A percentile compares a stretch with the other conserved stretches of the same genome.
Evolutionary conservation across 2,888 invertebrate genomes (phyloP).

Genomic region (Apamea sordens): DNA sequence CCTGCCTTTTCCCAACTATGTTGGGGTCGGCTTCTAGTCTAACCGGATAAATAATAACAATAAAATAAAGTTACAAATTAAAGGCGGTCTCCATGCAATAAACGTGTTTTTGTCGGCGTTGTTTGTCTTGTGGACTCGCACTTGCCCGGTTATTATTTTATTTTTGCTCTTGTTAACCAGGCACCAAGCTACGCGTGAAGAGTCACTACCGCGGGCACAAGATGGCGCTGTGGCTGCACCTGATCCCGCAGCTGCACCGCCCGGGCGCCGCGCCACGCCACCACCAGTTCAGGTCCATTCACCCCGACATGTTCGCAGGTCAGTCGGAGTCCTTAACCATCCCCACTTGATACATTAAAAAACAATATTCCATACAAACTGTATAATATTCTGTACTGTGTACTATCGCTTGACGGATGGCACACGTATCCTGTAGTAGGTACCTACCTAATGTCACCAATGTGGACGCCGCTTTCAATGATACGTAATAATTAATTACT

Average conservation of each 20-base stretch:
- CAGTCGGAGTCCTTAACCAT: conserved; percentile 38
- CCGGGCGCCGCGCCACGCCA: conserved; percentile 92
- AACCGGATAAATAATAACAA: not conserved
- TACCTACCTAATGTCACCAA: not conserved
- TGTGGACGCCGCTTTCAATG: not conserved
- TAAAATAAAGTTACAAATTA: not conserved
- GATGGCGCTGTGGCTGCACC: conserved; percentile 96
- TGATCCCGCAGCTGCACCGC: conserved; percentile 95
- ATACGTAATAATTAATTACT: not conserved
- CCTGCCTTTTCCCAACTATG: too few species aligned
- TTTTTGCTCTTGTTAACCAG: conserved; percentile 76
- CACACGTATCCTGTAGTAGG: not conserved
- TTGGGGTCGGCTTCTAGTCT: too few species aligned
- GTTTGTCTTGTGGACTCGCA: not conserved
- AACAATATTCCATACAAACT: not conserved
- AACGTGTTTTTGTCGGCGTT: not conserved
- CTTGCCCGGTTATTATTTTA: not conserved
- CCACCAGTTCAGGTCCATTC: conserved; percentile 93
- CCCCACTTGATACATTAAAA: not conserved
- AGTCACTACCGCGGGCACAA: conserved; percentile 97
- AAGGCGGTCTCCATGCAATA: not conserved
- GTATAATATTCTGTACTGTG: not conserved
- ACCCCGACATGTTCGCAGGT: conserved; percentile 95
- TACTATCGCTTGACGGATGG: not conserved
- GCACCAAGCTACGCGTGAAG: conserved; percentile 93